phyloP scores from a whole-genome alignment of 2,888 invertebrate species.

The Hypsopygia costalis region DNA sequence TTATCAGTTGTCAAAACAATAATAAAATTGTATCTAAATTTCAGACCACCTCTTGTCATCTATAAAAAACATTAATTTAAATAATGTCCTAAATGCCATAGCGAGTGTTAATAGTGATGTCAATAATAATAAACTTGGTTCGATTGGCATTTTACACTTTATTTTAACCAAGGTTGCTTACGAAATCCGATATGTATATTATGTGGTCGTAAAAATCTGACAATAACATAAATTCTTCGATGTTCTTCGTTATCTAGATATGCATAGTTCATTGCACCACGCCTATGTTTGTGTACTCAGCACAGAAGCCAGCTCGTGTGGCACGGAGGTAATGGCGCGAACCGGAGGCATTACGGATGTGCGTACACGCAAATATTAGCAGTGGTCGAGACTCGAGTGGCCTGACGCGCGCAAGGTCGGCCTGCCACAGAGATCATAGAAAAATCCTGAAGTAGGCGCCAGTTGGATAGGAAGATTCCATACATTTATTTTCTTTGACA shows the following conservation, averaged over 20 bases:
- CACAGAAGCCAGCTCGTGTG: constrained; percentile 19
- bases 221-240: neutral
- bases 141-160: neutral
- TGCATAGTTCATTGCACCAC: constrained; percentile 40
- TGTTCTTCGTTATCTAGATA: neutral
- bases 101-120: neutral
- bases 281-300: constrained; percentile 28
- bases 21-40: too few relatives aligned
- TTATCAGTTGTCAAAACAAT: too few relatives aligned
- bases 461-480: neutral
- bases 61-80: neutral
- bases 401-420: constrained; percentile 16
- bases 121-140: neutral
- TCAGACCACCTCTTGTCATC: too few relatives aligned
- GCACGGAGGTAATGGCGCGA: constrained; percentile 26
- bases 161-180: neutral
- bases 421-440: neutral
- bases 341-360: constrained; percentile 35
- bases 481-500: too few relatives aligned
- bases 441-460: neutral
- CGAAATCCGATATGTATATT: neutral
- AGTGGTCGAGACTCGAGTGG: constrained; percentile 17
- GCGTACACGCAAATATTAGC: constrained; percentile 61
- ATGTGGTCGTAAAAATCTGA: neutral
- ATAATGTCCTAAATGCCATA: neutral